Evolutionary conservation across 2,113 vertebrate species (phyloP).

Genomic region (Promerops cafer): DNA sequence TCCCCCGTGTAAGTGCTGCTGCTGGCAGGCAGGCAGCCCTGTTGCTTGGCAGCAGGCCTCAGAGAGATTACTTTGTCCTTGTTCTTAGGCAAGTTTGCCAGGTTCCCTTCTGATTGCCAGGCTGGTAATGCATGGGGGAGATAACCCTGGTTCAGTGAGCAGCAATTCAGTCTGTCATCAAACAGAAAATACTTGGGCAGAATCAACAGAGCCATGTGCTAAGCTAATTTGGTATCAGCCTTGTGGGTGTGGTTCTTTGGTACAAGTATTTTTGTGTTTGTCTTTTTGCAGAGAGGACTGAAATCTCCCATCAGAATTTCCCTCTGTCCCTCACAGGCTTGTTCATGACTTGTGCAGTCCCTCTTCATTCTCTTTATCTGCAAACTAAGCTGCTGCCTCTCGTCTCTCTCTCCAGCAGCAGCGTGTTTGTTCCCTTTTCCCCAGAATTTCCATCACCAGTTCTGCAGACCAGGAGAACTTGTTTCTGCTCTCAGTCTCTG

Average conservation of each 20-base stretch:
- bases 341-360: background rate
- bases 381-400: background rate
- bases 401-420: background rate
- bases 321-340: background rate
- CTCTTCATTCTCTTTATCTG: background rate
- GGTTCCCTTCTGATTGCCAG: conserved; percentile 30
- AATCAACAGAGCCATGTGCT: background rate
- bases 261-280: background rate
- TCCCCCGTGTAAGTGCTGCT: background rate
- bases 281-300: background rate
- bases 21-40: conserved; percentile 8
- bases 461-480: background rate
- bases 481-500: background rate
- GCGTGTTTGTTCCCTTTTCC: background rate
- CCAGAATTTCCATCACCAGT: background rate
- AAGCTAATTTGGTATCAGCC: background rate
- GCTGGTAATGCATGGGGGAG: conserved; percentile 23
- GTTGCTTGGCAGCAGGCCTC: conserved; percentile 43
- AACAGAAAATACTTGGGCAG: background rate
- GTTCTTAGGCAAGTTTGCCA: conserved; percentile 18
- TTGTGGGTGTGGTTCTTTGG: background rate
- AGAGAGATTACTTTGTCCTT: conserved; percentile 42
- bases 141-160: conserved; percentile 37
- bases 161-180: background rate
- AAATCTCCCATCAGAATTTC: background rate